A percentile compares a stretch with the other conserved stretches of the same genome.
phyloP scores from a whole-genome alignment of 1,140 invertebrate species.

The Portunus trituberculatus region DNA sequence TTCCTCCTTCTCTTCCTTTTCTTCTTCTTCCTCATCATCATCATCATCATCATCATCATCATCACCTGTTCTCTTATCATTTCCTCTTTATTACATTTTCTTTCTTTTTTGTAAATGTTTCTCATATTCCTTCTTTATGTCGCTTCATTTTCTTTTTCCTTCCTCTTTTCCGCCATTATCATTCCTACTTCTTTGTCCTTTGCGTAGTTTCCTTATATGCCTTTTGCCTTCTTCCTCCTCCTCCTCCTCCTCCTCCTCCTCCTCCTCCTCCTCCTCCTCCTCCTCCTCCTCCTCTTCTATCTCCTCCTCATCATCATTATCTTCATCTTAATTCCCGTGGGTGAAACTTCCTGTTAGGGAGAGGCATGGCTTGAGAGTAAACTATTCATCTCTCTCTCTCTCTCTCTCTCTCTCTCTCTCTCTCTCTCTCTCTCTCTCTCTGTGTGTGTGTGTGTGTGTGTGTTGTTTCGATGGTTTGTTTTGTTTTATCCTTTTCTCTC shows the following conservation, averaged over 20 bases:
- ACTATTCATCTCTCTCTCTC: not conserved
- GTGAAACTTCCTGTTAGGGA: no score
- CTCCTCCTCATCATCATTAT: not conserved
- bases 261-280: not conserved
- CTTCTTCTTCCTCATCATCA: not conserved
- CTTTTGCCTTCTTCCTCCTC: no score
- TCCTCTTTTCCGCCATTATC: no score
- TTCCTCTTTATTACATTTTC: not conserved
- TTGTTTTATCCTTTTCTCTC: no score
- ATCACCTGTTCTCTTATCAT: no score
- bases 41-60: no score
- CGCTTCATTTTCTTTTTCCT: not conserved
- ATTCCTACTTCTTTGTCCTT: no score
- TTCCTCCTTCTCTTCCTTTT: not conserved
- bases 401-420: conserved; percentile 36
- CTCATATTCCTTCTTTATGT: not conserved
- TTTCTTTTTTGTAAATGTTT: no score
- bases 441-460: not conserved
- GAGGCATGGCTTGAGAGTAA: no score
- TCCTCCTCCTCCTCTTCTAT: not conserved
- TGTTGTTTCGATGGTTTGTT: no score
- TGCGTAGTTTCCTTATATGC: no score
- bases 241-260: no score
- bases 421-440: conserved; percentile 43
- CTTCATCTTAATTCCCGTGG: not conserved